phyloP scores from a whole-genome alignment of 2,888 invertebrate species.

The Clistopyga incitator region DNA sequence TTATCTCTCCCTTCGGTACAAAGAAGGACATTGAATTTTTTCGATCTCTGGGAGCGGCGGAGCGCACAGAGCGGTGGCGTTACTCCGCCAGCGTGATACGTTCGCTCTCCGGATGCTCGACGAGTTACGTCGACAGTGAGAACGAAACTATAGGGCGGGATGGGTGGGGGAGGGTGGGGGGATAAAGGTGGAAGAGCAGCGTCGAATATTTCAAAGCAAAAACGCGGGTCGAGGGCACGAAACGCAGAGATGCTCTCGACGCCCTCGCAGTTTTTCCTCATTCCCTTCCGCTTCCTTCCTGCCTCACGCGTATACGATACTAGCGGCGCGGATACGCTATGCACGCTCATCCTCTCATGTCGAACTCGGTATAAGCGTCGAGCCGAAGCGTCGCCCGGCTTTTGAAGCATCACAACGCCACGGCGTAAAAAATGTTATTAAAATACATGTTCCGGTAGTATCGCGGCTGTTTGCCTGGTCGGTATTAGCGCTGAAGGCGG shows the following conservation, averaged over 20 bases:
- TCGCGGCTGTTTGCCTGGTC: constrained; percentile 62
- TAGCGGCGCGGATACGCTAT: not conserved
- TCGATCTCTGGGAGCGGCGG: constrained; percentile 42
- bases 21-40: constrained; percentile 67
- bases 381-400: constrained; percentile 48
- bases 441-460: constrained; percentile 73
- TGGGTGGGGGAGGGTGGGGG: too few relatives aligned
- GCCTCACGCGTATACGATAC: constrained; percentile 10
- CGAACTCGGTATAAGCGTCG: constrained; percentile 47
- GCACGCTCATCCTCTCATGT: constrained; percentile 23
- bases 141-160: not conserved
- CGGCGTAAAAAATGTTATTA: constrained; percentile 76
- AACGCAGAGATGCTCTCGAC: constrained; percentile 36
- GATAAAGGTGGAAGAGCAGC: not conserved
- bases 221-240: constrained; percentile 44
- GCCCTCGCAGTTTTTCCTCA: constrained; percentile 25
- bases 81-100: constrained; percentile 25
- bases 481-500: constrained; percentile 9
- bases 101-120: constrained; percentile 9
- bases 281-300: constrained; percentile 33
- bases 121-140: constrained; percentile 38
- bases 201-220: constrained; percentile 63
- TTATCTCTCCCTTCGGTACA: constrained; percentile 64
- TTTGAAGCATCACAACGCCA: constrained; percentile 64
- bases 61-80: constrained; percentile 27